Evolutionary conservation across 1,140 invertebrate species (phyloP), one percentile per base, ranked within the genome.

Genomic region (Cydia strobilella): DNA sequence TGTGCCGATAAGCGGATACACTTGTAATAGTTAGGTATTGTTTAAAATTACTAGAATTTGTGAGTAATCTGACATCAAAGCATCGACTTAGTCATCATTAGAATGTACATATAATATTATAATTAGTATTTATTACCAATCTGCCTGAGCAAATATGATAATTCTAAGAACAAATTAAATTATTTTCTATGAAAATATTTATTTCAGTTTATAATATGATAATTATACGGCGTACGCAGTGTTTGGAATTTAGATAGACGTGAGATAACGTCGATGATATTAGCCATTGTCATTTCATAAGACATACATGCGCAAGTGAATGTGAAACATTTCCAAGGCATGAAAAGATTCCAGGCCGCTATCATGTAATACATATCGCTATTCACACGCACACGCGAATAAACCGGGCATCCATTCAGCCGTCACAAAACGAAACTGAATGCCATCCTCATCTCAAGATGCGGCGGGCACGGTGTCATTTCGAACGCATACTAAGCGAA

Each of bases 381-480:
- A 82, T 81, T 81, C 77, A 77, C 79, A 79, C 75, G 75, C 72
- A 78, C 77, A 73, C 69, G 74, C 76, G 75, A 80, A 72, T 72
- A 72, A 74, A 79, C 74, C 80, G 79, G 75, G 78, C 80, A 74
- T 79, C 82, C 85, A 87, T 89, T 89, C 82, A 86, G 79, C 76
- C 80, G 82, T 86, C 83, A 84, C 83, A 82, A 85, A 83, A 80
- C 79, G 79, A 86, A 82, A 81, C 84, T 80, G 82, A 86, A 86
- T 86, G 84, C 82, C 82, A 83, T 86, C 83, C 63, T 86, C 82
- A 82, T 84, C 84, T 87, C 80, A 86, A 88, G 86, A 88, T 83
- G 84, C 84, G 84, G 71, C 77, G 80, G 73, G 79, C 75, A 74
- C 51, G 4, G 15, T 6, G n/a, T 7, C n/a, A 18, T 18, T 54